phyloP scores from a whole-genome alignment of 2,113 vertebrate genomes.

The Nansenia antarctica region DNA sequence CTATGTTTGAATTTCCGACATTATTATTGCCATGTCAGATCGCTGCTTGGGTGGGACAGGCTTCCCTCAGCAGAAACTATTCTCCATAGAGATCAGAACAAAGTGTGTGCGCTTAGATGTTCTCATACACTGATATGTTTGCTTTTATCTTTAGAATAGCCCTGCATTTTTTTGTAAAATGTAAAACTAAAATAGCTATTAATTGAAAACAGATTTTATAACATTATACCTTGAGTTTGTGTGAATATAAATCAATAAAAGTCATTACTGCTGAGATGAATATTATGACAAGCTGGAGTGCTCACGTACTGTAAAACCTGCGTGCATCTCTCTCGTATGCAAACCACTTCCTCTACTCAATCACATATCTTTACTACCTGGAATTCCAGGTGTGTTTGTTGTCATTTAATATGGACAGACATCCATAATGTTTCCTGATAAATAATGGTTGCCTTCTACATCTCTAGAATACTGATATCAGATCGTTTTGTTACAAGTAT shows the following conservation, averaged over 20 bases:
- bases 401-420: constrained; percentile 1
- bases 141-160: not conserved
- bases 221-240: too few species aligned
- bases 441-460: not conserved
- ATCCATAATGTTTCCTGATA: too few species aligned
- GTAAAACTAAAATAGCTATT: not conserved
- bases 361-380: constrained; percentile 5
- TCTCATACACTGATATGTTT: not conserved
- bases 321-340: not conserved
- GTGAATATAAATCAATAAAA: not conserved
- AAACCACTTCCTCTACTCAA: constrained; percentile 28
- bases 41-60: not conserved
- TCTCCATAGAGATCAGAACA: not conserved
- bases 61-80: too few species aligned
- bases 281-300: not conserved
- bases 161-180: not conserved
- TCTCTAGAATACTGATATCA: constrained; percentile 12
- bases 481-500: not conserved
- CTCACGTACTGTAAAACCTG: constrained; percentile 37
- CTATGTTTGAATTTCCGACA: constrained; percentile 13
- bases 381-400: not conserved
- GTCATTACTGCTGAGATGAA: not conserved
- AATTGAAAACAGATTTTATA: not conserved
- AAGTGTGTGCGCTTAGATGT: not conserved
- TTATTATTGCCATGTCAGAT: not conserved